phyloP scores from a whole-genome alignment of 2,113 vertebrate genomes.

The Catharus minimus region DNA sequence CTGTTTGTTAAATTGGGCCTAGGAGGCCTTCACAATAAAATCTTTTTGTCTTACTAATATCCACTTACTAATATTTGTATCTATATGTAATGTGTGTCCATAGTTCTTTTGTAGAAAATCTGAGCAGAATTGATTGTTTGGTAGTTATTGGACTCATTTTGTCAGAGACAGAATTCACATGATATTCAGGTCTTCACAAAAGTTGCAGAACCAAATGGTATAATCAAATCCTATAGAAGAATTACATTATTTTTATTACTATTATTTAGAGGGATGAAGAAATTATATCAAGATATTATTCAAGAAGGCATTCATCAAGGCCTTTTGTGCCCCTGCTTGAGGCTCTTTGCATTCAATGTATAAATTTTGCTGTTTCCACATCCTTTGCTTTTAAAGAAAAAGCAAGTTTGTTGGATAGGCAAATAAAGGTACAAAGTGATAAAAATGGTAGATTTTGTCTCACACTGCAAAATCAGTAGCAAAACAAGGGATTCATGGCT shows the following conservation, averaged over 20 bases:
- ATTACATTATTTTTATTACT: background rate
- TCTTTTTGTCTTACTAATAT: background rate
- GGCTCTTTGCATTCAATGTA: background rate
- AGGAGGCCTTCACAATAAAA: background rate
- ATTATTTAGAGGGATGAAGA: background rate
- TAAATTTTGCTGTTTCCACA: background rate
- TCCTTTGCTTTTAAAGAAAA: background rate
- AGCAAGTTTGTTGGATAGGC: background rate
- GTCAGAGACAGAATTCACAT: background rate
- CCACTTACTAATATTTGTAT: background rate
- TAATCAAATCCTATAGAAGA: background rate
- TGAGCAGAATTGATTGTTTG: conserved; percentile 10
- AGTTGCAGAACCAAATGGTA: background rate
- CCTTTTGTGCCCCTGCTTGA: background rate
- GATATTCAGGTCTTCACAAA: background rate
- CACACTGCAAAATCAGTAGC: background rate
- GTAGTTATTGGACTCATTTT: background rate
- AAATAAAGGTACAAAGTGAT: background rate
- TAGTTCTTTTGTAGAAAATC: background rate
- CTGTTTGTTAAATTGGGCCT: rapidly evolving
- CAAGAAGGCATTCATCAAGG: background rate
- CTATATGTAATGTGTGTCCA: background rate
- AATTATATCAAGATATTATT: background rate
- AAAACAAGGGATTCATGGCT: background rate
- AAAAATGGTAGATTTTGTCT: background rate